Evolutionary conservation across 2,113 vertebrate species (phyloP).

Genomic region (Etia nguti): DNA sequence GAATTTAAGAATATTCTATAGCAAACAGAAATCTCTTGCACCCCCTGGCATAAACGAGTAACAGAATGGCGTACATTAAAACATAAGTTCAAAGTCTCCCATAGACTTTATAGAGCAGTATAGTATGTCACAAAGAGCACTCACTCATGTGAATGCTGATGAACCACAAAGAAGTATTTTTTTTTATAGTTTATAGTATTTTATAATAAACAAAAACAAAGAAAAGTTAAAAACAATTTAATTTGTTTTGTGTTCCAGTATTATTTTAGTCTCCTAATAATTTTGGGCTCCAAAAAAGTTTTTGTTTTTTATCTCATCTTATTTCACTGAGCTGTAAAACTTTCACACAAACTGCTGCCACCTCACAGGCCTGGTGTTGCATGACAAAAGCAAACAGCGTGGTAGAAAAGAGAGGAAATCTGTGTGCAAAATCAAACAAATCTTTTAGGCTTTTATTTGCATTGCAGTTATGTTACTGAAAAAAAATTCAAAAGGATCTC

Average conservation of each 20-base stretch:
- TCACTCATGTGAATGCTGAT: not conserved
- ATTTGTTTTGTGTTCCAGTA: not conserved
- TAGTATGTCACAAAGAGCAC: not conserved
- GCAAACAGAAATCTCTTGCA: not conserved
- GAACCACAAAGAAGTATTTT: not conserved
- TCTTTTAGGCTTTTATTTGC: not conserved
- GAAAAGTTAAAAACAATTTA: not conserved
- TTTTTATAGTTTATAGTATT: not conserved
- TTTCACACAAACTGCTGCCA: not conserved
- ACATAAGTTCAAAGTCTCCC: not conserved
- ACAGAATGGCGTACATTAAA: not conserved
- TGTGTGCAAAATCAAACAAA: not conserved
- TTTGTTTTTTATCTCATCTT: not conserved
- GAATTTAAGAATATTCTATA: not conserved
- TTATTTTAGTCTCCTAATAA: not conserved
- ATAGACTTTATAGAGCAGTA: not conserved
- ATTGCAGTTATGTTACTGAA: not conserved
- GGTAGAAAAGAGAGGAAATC: not conserved
- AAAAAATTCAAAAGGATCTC: not conserved
- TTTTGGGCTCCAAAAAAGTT: not conserved
- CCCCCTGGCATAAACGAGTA: not conserved
- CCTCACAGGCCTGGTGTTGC: not conserved
- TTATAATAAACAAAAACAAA: not conserved
- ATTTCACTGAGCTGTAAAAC: not conserved
- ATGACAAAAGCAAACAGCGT: not conserved